Evolutionary conservation across 2,888 invertebrate genomes (phyloP), one percentile per base, ranked within the genome.

Genomic region (Xanthia togata): DNA sequence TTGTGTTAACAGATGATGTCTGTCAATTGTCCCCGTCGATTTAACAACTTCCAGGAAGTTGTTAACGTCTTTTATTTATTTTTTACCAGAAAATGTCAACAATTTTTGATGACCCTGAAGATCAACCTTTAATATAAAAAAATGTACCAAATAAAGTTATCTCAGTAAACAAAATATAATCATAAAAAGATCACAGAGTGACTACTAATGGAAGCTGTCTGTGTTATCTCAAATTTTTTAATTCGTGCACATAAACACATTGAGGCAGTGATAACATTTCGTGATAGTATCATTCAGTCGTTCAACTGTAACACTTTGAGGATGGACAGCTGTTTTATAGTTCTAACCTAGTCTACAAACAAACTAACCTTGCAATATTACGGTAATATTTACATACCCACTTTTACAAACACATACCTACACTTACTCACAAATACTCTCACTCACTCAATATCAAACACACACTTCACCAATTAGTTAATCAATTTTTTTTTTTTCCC

Each of bases 151-250:
- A 31, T 70, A 63, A 47, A 55, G 14, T 70, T 2, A 71, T 50
- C 47, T 55, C 0, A 41, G 53, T 50, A 47, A 81, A 70, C 26
- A 65, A 26, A 72, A 55, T 31, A 50, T 35, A 53, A 59, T 31
- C 57, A n/a, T 78, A 63, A 62, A 63, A 53, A 74, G n/a, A 78
- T 78, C 17, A 78, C 70, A 5, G 26, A 31, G 5, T 26, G 41
- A 50, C 53, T 70, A 35, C 47, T 70, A 14, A 41, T 55, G 62
- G 47, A 59, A 63, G n/a, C 31, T 35, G 17, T 50, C 14, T 35
- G 35, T 57, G 31, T 79, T 79, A 82, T 82, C 82, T 62, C 4
- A 41, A 20, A 62, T 44, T 64, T 59, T 81, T 82, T 59, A 31
- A 68, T 76, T 72, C 38, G 12, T 73, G 57, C 57, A 72, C 71